Evolutionary conservation across 2,888 invertebrate genomes (phyloP).

Genomic region (Melitaea athalia): DNA sequence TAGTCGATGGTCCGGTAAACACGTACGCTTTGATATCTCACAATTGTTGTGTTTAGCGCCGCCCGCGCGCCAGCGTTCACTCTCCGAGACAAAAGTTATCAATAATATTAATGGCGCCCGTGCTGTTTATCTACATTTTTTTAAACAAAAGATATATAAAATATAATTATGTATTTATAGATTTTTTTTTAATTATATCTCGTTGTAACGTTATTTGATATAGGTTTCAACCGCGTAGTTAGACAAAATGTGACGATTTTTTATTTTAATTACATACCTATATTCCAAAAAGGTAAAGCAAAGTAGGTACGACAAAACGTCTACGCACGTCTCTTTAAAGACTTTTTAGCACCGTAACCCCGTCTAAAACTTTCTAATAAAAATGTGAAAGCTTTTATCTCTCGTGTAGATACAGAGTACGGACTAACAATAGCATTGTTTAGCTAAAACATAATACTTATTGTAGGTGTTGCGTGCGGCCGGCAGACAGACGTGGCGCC

Average conservation of each 20-base stretch:
- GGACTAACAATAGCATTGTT: constrained; percentile 36
- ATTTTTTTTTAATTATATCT: background rate
- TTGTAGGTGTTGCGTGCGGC: constrained; percentile 40
- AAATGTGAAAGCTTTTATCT: constrained; percentile 12
- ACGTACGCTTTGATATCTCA: constrained; percentile 76
- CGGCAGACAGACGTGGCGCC: constrained; percentile 47
- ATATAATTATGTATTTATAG: too few species aligned
- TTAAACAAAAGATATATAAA: too few species aligned
- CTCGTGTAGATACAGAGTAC: constrained; percentile 29
- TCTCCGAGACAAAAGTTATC: constrained; percentile 35
- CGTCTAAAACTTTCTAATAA: constrained; percentile 2
- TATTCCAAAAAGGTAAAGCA: background rate
- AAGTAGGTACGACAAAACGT: background rate
- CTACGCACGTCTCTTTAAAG: background rate
- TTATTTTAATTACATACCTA: too few species aligned
- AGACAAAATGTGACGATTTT: too few species aligned
- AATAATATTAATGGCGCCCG: constrained; percentile 29
- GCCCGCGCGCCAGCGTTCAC: constrained; percentile 38
- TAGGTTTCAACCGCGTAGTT: too few species aligned
- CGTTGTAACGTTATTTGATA: background rate
- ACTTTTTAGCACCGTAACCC: background rate
- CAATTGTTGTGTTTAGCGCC: constrained; percentile 59
- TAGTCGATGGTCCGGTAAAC: constrained; percentile 81
- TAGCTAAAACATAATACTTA: constrained; percentile 39
- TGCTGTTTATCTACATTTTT: background rate